Base-by-base conservation (phyloP, 2,113 vertebrate species). In the Addax nasomaculatus region DNA sequence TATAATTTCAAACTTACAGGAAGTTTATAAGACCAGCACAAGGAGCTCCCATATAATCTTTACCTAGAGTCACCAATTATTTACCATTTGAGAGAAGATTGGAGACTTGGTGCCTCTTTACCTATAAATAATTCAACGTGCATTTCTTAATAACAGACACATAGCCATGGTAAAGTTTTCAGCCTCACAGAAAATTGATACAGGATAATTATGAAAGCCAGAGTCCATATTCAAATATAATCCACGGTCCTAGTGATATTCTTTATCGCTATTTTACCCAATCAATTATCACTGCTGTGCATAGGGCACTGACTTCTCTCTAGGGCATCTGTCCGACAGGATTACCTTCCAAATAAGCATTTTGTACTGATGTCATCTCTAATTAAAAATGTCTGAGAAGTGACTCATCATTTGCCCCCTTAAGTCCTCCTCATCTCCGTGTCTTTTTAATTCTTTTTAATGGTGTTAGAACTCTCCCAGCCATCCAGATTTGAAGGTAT, bases 311-410 rank as follows among this genome's bases (percentile, higher is more conserved):
- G 62, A 95, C 90, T 90, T 93, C 47, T 84, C 58, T 96, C 70
- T 43, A 62, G 64, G 58, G 90, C 96, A 89, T 88, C 96, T 96
- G 97, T 96, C 88, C 79, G 53, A 92, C 25, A 60, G n/a, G 36
- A 64, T 6, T 14, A 21, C 84, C 64, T 97, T 96, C 85, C 88
- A 96, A 81, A 90, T 64, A 89, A 94, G 84, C 23, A 93, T 89
- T 95, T 96, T 76, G 21, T 93, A 83, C 58, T 58, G 62, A 90
- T 79, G 43, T 83, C 62, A 93, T 96, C 80, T 84, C 73, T 85
- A 87, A 86, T 95, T 84, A 29, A 97, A 98, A 88, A 87, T 92
- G 36, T 92, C 79, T 91, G 94, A 95, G 95, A 60, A 70, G 33
- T 95, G 84, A 90, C 76, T 97, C 94, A 93, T 89, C 30, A 15